Evolutionary conservation across 2,113 vertebrate genomes (phyloP), one percentile per base, ranked within the genome.

Genomic region (Neopipo cinnamomea): DNA sequence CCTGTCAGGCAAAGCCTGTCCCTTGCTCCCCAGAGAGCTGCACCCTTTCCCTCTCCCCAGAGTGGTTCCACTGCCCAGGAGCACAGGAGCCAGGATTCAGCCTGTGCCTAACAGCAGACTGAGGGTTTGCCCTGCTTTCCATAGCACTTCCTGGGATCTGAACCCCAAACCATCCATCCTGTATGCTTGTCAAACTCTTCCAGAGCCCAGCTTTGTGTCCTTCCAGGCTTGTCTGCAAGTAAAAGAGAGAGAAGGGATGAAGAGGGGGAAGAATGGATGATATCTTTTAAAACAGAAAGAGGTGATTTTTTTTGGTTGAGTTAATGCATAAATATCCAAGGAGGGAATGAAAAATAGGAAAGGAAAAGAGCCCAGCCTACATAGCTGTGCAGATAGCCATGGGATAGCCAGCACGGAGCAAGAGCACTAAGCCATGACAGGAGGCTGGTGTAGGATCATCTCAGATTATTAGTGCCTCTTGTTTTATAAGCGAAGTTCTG

Each of bases 401-500:
- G 61, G 65, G 56, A 20, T 71, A 72, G 75, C 68, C 84, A 61
- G 73, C 44, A 63, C 0, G 0, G 75, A 80, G 73, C 78, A 61
- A 46, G 61, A 96, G 70, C 79, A 18, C 62, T 56, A 52, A 85
- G 74, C 89, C 76, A 55, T 63, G 90, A 84, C 92, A 92, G 92
- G 47, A 93, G 83, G 77, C 80, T 91, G 94, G 96, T 27, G 1
- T n/a, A 12, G 92, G 35, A 67, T 92, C 83, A 37, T 92, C 90
- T 71, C 18, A 4, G 39, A 49, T 84, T 86, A 61, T 92, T 76
- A 81, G 95, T 72, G 85, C 72, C 85, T 95, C 90, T 88, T 93
- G 82, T 88, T 96, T 96, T 72, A 75, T 92, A 89, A 91, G 93
- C 15, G 23, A 52, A 46, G 33, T 59, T 95, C 88, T 95, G 90